phyloP scores from a whole-genome alignment of 2,113 vertebrate species.

The Chauna torquata region DNA sequence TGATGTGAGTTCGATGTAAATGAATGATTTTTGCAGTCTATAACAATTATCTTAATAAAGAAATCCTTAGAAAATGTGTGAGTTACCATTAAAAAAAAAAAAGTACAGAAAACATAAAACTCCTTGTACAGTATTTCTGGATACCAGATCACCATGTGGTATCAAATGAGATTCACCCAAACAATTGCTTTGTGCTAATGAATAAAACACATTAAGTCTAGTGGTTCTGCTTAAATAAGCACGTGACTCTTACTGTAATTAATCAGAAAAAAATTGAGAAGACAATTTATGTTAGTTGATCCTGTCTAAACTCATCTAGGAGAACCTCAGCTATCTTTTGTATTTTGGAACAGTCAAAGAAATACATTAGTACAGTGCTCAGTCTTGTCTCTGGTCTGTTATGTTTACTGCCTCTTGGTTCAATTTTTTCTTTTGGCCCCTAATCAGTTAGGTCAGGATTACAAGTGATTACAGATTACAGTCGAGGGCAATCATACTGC shows the following conservation, averaged over 20 bases:
- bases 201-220: background rate
- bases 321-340: background rate
- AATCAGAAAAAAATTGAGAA: background rate
- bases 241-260: background rate
- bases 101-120: background rate
- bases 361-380: background rate
- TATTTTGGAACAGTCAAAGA: background rate
- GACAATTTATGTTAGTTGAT: background rate
- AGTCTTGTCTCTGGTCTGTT: background rate
- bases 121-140: background rate
- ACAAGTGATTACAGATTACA: background rate
- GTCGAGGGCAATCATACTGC: background rate
- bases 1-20: background rate
- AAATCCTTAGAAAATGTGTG: background rate
- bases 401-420: background rate
- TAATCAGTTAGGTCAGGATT: background rate
- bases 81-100: background rate
- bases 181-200: background rate
- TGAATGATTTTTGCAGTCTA: background rate
- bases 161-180: background rate
- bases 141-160: background rate
- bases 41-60: background rate
- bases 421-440: rapidly evolving
- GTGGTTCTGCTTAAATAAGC: conserved; percentile 1
- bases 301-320: background rate